phyloP scores from a whole-genome alignment of 2,797 vertebrate species.

The Acanthurus lineatus region DNA sequence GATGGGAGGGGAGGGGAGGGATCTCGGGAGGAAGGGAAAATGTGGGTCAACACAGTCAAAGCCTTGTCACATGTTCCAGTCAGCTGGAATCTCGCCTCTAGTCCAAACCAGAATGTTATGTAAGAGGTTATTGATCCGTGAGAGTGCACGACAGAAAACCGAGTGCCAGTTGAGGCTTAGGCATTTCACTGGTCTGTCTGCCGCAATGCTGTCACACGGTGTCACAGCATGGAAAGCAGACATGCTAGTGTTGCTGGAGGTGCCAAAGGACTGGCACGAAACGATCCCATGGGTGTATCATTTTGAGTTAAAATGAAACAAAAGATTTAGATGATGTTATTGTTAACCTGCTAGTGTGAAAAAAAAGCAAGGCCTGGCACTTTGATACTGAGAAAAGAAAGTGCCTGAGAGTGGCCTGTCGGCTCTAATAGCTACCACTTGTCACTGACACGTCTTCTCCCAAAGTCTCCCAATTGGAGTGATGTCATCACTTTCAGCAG shows the following conservation, averaged over 20 bases:
- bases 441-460: constrained; percentile 63
- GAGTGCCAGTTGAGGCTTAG: constrained; percentile 57
- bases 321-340: constrained; percentile 41
- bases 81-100: constrained; percentile 85
- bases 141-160: constrained; percentile 66
- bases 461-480: constrained; percentile 56
- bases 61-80: constrained; percentile 84
- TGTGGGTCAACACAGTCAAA: constrained; percentile 85
- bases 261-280: constrained; percentile 23
- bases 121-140: constrained; percentile 85
- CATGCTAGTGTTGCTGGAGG: constrained; percentile 48
- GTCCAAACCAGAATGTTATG: constrained; percentile 83
- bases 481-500: constrained; percentile 72
- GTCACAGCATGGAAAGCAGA: constrained; percentile 54
- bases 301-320: constrained; percentile 32
- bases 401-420: constrained; percentile 68
- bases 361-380: constrained; percentile 30
- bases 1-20: constrained; percentile 34
- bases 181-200: constrained; percentile 52
- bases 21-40: constrained; percentile 72
- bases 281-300: constrained; percentile 22
- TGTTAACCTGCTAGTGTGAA: constrained; percentile 51
- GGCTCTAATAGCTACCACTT: constrained; percentile 69
- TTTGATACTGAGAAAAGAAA: constrained; percentile 56
- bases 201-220: constrained; percentile 61